These are phyloP conservation scores for Falco berigora DNA, from an alignment of 2,797 vertebrate species.

Conservation along the genomic window DNA sequence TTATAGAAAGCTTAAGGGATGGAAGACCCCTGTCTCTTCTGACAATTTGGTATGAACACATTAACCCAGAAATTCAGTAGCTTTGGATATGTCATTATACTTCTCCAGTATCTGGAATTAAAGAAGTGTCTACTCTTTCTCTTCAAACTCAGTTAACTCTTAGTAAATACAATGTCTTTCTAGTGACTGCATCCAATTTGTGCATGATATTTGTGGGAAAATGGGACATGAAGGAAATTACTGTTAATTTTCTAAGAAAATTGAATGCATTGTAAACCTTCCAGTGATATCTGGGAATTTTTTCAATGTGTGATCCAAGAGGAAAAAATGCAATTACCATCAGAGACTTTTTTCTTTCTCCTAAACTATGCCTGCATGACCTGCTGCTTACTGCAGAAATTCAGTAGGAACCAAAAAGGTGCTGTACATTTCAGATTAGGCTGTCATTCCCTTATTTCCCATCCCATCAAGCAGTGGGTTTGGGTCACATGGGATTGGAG, in stretches of 20 bases:
- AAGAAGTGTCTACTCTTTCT: neutral
- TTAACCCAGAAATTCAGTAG: neutral
- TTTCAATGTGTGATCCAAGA: neutral
- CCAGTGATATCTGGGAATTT: neutral
- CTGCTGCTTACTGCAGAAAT: neutral
- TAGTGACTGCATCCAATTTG: neutral
- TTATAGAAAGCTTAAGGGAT: neutral
- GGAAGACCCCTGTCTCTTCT: neutral
- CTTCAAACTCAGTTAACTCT: constrained; percentile 1
- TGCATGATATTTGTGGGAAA: neutral
- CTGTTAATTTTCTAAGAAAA: neutral
- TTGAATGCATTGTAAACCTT: neutral
- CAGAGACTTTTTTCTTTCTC: neutral
- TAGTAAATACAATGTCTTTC: neutral
- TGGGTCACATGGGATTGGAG: neutral
- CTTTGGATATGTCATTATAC: neutral
- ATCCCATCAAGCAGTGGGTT: neutral
- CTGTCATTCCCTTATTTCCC: neutral
- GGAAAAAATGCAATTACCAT: neutral
- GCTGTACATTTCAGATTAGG: neutral
- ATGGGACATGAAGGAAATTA: neutral
- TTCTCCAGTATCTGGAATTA: neutral
- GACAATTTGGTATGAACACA: neutral
- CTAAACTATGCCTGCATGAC: rapidly evolving
- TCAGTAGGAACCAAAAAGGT: neutral